These are phyloP conservation scores for Grammatotria lemairii DNA, from an alignment of 2,113 vertebrate genomes.

Conservation along the genomic window DNA sequence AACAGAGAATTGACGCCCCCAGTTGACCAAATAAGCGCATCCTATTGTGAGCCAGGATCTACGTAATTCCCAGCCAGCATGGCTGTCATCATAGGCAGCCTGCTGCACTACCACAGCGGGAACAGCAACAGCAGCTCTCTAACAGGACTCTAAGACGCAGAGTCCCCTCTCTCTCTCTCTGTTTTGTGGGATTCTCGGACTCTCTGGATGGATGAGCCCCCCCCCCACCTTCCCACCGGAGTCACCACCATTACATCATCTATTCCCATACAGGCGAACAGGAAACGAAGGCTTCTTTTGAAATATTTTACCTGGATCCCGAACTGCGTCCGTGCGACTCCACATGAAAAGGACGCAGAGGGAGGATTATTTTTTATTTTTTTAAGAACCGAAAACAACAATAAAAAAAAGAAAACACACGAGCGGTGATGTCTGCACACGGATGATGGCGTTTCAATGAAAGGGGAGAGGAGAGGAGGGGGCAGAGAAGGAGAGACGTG, in stretches of 20 bases:
- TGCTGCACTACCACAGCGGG: neutral
- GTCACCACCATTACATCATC: conserved; percentile 69
- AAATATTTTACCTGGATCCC: conserved; percentile 1
- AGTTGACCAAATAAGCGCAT: conserved; percentile 41
- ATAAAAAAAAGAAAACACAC: neutral
- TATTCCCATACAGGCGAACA: conserved; percentile 3
- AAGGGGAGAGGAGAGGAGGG: neutral
- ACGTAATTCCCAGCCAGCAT: neutral
- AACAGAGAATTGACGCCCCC: conserved; percentile 4
- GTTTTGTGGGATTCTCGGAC: conserved; percentile 24
- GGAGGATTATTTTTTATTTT: neutral
- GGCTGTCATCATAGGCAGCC: neutral
- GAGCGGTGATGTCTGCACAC: neutral
- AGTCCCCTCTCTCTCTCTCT: neutral
- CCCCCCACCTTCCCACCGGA: neutral
- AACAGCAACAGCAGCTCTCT: neutral
- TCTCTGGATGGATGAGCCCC: conserved; percentile 11
- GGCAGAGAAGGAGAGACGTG: conserved; percentile 48
- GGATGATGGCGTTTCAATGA: conserved; percentile 52
- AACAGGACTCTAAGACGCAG: neutral
- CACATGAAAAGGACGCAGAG: neutral
- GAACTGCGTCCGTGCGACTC: neutral
- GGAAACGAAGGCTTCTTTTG: neutral
- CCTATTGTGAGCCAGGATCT: conserved; percentile 1
- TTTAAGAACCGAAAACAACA: neutral